These are phyloP conservation scores for Sciurus vulgaris DNA, from an alignment of 2,797 vertebrate genomes.

Conservation along the genomic window DNA sequence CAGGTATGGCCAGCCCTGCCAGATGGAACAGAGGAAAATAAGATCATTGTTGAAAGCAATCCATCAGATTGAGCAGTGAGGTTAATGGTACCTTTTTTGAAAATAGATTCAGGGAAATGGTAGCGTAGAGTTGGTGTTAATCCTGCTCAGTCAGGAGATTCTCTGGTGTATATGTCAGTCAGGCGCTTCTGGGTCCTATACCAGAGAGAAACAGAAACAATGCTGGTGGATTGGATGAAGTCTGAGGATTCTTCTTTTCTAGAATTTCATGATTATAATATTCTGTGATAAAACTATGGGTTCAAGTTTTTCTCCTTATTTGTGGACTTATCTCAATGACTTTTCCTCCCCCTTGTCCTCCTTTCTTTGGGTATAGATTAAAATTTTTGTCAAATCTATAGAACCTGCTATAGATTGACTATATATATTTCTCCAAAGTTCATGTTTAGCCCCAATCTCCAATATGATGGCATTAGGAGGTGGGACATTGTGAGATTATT, in stretches of 20 bases:
- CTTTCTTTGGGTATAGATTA: neutral
- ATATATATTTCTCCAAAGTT: neutral
- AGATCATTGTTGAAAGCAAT: no score
- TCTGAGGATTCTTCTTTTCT: neutral
- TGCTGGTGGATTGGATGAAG: neutral
- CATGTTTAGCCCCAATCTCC: neutral
- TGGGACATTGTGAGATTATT: neutral
- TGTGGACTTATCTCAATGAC: neutral
- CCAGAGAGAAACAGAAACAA: neutral
- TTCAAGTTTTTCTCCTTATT: neutral
- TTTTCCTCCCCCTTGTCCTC: neutral
- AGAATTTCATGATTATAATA: neutral
- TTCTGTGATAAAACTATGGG: neutral
- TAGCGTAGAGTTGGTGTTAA: no score
- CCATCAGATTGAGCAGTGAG: neutral
- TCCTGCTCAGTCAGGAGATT: neutral
- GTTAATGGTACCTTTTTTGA: no score
- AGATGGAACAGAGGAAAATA: neutral
- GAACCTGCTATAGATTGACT: neutral
- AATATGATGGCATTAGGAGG: neutral
- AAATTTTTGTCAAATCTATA: neutral
- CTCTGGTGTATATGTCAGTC: neutral
- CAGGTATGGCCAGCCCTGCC: fast-evolving
- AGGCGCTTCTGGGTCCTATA: neutral
- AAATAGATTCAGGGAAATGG: neutral